Conservation (phyloP, 2,888 invertebrate genomes). For the Epistrophella euchroma region DNA sequence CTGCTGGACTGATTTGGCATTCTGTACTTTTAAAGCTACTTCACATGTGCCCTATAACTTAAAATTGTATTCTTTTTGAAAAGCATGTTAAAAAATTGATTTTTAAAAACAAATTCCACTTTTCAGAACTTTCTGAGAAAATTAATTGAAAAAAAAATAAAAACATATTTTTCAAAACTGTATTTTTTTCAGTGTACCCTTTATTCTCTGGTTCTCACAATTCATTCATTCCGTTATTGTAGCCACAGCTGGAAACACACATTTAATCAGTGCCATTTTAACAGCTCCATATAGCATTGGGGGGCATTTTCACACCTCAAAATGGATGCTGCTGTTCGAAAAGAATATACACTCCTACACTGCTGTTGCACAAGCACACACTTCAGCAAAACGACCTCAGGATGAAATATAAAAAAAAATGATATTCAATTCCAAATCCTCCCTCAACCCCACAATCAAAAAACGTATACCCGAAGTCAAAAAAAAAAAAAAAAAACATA, state of each 20-base stretch:
- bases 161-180: too few relatives aligned
- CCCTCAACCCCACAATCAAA: neutral
- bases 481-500: constrained; percentile 15
- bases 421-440: constrained; percentile 9
- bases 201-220: neutral
- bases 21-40: too few relatives aligned
- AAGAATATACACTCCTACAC: neutral
- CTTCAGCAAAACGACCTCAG: constrained; percentile 5
- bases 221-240: constrained; percentile 12
- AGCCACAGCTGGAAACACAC: constrained; percentile 57
- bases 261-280: constrained; percentile 56
- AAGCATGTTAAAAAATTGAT: too few relatives aligned
- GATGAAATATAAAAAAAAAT: constrained; percentile 8
- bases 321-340: constrained; percentile 19
- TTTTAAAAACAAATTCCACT: too few relatives aligned
- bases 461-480: neutral
- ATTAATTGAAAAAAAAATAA: too few relatives aligned
- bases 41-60: too few relatives aligned
- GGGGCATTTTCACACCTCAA: constrained; percentile 62
- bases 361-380: neutral
- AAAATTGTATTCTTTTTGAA: too few relatives aligned
- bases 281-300: constrained; percentile 33
- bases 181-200: constrained; percentile 2
- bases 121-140: too few relatives aligned
- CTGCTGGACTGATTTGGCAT: too few relatives aligned